A percentile compares a stretch with the other conserved stretches of the same genome.
Evolutionary conservation across 2,888 invertebrate species (phyloP).

Genomic region (Kryphioiulus occultus): DNA sequence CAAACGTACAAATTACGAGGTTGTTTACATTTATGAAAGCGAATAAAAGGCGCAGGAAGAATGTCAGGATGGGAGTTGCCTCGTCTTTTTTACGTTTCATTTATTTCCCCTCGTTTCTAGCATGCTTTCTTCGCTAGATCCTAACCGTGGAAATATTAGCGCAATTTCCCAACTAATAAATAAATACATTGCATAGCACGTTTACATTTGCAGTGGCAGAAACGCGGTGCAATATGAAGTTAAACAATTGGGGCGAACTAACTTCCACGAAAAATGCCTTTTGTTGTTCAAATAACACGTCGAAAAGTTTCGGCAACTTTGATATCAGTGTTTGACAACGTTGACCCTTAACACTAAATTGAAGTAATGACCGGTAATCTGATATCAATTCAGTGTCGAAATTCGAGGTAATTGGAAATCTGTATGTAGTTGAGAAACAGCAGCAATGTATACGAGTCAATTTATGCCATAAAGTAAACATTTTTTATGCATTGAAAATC

Average conservation of each 20-base stretch:
- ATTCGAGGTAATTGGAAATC: neutral
- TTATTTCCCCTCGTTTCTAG: neutral
- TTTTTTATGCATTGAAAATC: neutral
- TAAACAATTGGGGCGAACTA: neutral
- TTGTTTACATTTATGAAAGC: neutral
- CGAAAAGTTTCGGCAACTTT: neutral
- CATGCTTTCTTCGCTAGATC: neutral
- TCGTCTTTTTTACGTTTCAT: neutral
- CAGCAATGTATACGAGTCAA: neutral
- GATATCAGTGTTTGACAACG: neutral
- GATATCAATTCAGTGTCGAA: too few relatives aligned
- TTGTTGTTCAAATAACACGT: neutral
- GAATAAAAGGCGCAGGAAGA: neutral
- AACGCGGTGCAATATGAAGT: neutral
- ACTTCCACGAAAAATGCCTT: neutral
- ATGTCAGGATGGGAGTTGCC: neutral
- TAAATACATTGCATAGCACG: neutral
- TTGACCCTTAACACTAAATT: too few relatives aligned
- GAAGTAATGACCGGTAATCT: too few relatives aligned
- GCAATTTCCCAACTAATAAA: neutral
- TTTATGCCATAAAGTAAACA: neutral
- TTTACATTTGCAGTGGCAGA: neutral
- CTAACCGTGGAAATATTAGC: neutral
- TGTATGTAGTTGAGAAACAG: neutral
- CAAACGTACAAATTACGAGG: conserved; percentile 17